phyloP scores from a whole-genome alignment of 2,888 invertebrate genomes.

The Tipula lateralis region DNA sequence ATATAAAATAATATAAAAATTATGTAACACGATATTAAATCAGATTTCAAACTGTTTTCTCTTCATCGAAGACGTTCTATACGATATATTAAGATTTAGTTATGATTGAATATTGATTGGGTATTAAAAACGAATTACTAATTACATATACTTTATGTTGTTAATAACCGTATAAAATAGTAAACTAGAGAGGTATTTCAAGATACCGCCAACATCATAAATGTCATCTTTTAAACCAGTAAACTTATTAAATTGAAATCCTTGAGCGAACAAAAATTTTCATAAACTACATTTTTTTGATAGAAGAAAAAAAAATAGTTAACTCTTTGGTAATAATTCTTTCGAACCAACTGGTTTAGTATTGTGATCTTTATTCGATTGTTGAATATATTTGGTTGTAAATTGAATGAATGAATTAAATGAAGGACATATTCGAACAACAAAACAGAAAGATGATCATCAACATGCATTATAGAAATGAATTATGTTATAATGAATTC shows the following conservation, averaged over 20 bases:
- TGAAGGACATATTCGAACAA: not conserved
- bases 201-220: not conserved
- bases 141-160: not conserved
- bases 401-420: slow-evolving; percentile 13
- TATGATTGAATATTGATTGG: not conserved
- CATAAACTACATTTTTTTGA: not conserved
- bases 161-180: not conserved
- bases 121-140: not conserved
- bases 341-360: not conserved
- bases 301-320: not conserved
- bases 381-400: not conserved
- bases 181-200: not conserved
- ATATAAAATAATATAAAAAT: not conserved
- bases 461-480: not conserved
- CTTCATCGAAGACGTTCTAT: not conserved
- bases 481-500: not conserved
- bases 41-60: not conserved
- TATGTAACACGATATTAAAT: not conserved
- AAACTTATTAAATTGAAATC: not conserved
- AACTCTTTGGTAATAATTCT: not conserved
- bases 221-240: not conserved
- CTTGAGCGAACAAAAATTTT: not conserved
- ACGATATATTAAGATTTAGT: not conserved
- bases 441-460: not conserved
- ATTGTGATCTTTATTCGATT: not conserved